A percentile compares a stretch with the other conserved stretches of the same genome.
Evolutionary conservation across 1,140 invertebrate genomes (phyloP).

Genomic region (Caenorhabditis elegans): DNA sequence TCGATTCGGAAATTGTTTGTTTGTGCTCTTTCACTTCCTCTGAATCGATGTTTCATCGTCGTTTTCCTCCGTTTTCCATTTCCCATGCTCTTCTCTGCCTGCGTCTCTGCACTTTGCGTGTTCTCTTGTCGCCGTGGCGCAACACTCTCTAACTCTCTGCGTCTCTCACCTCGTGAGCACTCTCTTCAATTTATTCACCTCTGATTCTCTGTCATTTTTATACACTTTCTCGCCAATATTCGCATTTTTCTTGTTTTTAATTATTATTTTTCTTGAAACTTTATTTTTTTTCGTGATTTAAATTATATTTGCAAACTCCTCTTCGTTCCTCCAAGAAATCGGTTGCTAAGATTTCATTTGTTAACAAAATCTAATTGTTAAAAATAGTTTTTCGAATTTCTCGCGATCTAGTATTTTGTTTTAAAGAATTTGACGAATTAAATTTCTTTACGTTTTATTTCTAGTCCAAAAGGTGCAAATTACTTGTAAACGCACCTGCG

Average conservation of each 20-base stretch:
- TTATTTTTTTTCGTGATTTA: background rate
- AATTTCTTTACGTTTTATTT: too few relatives aligned
- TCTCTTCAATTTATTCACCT: conserved; percentile 4
- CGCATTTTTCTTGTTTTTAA: background rate
- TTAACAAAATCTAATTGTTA: too few relatives aligned
- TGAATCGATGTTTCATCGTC: background rate
- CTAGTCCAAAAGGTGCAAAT: too few relatives aligned
- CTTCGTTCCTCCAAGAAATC: background rate
- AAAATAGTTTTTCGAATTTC: too few relatives aligned
- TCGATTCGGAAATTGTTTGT: background rate
- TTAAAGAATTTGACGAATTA: too few relatives aligned
- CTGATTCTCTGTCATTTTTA: conserved; percentile 10
- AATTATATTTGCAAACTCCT: background rate
- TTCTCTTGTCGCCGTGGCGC: background rate
- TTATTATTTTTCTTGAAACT: background rate
- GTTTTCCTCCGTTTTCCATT: background rate
- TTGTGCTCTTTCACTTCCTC: background rate
- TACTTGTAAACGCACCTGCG: too few relatives aligned
- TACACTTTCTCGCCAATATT: background rate
- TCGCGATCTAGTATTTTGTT: too few relatives aligned
- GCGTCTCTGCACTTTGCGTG: background rate
- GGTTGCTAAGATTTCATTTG: too few relatives aligned
- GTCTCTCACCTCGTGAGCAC: background rate
- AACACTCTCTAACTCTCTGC: background rate
- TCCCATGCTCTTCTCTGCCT: background rate